Evolutionary conservation across 2,888 invertebrate genomes (phyloP).

Genomic region (Pheosia gnoma): DNA sequence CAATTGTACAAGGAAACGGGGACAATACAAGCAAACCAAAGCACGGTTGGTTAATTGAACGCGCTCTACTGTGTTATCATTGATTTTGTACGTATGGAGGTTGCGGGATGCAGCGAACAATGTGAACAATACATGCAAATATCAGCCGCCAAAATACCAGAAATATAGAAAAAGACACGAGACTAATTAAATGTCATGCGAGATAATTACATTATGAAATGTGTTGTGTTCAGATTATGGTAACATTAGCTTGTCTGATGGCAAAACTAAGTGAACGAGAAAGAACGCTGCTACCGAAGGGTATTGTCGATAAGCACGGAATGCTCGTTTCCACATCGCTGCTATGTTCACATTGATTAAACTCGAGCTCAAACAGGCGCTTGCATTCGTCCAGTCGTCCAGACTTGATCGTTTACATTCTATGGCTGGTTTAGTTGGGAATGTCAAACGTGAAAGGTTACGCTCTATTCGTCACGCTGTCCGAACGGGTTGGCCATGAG

Average conservation of each 20-base stretch:
- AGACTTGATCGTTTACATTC: not conserved
- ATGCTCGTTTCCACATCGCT: too few species aligned
- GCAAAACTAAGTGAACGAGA: not conserved
- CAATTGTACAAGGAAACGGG: constrained; percentile 9
- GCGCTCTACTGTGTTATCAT: not conserved
- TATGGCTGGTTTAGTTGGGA: not conserved
- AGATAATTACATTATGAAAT: not conserved
- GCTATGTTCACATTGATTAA: too few species aligned
- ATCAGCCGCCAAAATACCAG: not conserved
- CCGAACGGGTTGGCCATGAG: not conserved
- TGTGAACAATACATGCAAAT: not conserved
- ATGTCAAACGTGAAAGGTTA: constrained; percentile 1
- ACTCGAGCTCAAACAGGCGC: too few species aligned
- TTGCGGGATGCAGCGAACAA: not conserved
- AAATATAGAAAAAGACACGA: not conserved
- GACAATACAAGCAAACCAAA: constrained; percentile 6
- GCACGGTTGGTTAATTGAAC: constrained; percentile 18
- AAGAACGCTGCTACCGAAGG: not conserved
- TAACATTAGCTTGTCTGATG: not conserved
- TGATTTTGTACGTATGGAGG: not conserved
- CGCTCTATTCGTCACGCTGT: not conserved
- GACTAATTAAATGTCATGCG: not conserved
- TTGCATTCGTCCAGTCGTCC: not conserved
- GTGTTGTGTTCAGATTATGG: not conserved
- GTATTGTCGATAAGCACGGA: not conserved